These are phyloP conservation scores for Sprattus sprattus DNA, from an alignment of 2,113 vertebrate species.

Conservation along the genomic window DNA sequence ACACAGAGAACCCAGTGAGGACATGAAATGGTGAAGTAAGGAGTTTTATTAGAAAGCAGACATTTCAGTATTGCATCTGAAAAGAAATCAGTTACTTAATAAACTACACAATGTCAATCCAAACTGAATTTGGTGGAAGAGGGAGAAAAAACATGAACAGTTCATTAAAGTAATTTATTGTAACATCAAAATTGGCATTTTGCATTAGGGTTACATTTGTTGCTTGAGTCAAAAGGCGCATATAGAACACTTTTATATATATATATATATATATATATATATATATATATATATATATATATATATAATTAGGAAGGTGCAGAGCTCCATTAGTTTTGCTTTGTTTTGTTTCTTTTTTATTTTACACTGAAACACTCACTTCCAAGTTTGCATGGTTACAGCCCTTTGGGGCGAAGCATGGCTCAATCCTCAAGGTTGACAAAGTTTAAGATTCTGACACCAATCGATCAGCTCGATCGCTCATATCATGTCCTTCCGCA, in stretches of 20 bases:
- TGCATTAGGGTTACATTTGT: slow-evolving; percentile 66
- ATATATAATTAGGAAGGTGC: slow-evolving; percentile 62
- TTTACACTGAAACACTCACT: slow-evolving; percentile 57
- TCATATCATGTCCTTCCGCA: neutral
- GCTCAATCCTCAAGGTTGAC: neutral
- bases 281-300: slow-evolving; percentile 40
- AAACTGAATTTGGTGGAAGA: slow-evolving; percentile 58
- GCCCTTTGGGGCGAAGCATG: slow-evolving; percentile 21
- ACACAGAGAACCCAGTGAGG: slow-evolving; percentile 19
- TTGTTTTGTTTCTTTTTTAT: neutral
- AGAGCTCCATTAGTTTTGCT: slow-evolving; percentile 32
- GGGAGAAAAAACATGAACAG: slow-evolving; percentile 54
- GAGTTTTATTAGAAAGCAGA: slow-evolving; percentile 78
- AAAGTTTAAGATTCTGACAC: neutral
- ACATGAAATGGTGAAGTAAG: slow-evolving; percentile 64
- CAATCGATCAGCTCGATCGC: neutral
- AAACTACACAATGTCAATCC: slow-evolving; percentile 59
- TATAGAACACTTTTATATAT: slow-evolving; percentile 58
- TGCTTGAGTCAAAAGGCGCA: slow-evolving; percentile 68
- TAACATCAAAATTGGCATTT: slow-evolving; percentile 70
- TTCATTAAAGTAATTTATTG: slow-evolving; percentile 60
- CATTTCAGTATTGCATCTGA: slow-evolving; percentile 74
- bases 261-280: too few relatives aligned
- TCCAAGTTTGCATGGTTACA: slow-evolving; percentile 57
- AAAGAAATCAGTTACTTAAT: slow-evolving; percentile 65